Evolutionary conservation across 2,113 vertebrate species (phyloP), one percentile per base, ranked within the genome.

Genomic region (Chaetodon trifascialis): DNA sequence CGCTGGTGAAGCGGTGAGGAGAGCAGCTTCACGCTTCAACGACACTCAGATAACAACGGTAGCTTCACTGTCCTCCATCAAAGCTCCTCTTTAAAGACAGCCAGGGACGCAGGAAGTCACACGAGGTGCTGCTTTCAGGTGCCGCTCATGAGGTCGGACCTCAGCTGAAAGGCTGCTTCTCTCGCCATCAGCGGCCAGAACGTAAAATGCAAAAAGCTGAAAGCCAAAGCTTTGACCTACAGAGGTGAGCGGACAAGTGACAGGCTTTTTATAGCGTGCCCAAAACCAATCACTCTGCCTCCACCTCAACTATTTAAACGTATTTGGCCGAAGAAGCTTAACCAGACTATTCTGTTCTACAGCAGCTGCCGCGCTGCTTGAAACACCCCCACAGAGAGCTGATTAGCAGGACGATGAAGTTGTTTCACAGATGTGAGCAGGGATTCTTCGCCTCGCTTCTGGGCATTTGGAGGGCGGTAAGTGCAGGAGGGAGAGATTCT

Each of bases 181-280:
- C 71, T 34, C 64, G 6, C 30, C 7, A 1, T 23, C 17, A n/a
- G n/a, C n/a, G n/a, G n/a, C n/a, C n/a, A n/a, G n/a, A n/a, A n/a
- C n/a, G n/a, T n/a, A 19, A 71, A 82, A 62, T 70, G 59, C 54
- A 47, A 44, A 34, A 75, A 62, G 47, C 40, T 38, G 17, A n/a
- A 49, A 65, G 79, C 59, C 2, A 10, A 58, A 6, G 40, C 81
- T 80, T 38, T 80, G 55, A 77, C 30, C 55, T 49, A 1, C 30
- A 49, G 65, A 63, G 36, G 23, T 67, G 51, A 51, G 7, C 11
- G 19, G 21, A 49, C n/a, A 16, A 40, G 8, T 44, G 67, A n/a
- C 46, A 19, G 51, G 17, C 16, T 16, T 44, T 23, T 59, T 4
- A 62, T 42, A 42, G 0, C 16, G 25, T 25, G 46, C 5, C 34